phyloP scores from a whole-genome alignment of 2,888 invertebrate species.

The Therioaphis trifolii region DNA sequence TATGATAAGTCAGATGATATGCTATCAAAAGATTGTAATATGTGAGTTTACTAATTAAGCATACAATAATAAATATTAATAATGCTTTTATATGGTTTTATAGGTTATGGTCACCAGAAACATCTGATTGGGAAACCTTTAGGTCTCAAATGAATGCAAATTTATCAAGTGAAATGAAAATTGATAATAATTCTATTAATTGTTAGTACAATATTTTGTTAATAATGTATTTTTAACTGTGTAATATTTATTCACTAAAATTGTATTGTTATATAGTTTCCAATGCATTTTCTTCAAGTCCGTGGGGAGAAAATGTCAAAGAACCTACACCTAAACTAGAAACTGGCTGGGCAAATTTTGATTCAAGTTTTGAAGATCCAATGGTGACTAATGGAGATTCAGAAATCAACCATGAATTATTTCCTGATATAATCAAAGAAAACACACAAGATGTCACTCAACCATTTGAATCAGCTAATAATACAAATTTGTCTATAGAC shows the following conservation, averaged over 20 bases:
- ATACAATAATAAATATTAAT: not conserved
- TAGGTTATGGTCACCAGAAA: conserved; percentile 54
- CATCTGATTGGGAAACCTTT: conserved; percentile 57
- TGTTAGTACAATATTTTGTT: conserved; percentile 7
- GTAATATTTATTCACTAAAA: not conserved
- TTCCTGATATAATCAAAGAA: conserved; percentile 6
- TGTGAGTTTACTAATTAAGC: conserved; percentile 28
- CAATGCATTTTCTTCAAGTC: conserved; percentile 22
- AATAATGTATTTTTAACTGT: too few relatives aligned
- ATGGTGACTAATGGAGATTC: conserved; percentile 33
- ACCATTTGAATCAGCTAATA: not conserved
- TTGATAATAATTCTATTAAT: conserved; percentile 30
- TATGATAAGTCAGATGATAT: conserved; percentile 28
- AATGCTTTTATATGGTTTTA: not conserved
- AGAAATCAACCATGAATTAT: conserved; percentile 15
- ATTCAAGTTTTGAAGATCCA: conserved; percentile 62
- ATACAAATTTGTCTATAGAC: not conserved
- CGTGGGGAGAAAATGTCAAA: conserved; percentile 54
- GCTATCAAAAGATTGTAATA: conserved; percentile 9
- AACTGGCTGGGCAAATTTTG: conserved; percentile 64
- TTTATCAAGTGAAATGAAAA: conserved; percentile 47
- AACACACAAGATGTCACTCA: conserved; percentile 4
- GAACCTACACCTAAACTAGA: conserved; percentile 41
- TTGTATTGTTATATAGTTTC: not conserved
- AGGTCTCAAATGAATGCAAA: conserved; percentile 49